These are phyloP conservation scores for Uropsilus gracilis DNA, from an alignment of 2,113 vertebrate species.

Conservation along the genomic window DNA sequence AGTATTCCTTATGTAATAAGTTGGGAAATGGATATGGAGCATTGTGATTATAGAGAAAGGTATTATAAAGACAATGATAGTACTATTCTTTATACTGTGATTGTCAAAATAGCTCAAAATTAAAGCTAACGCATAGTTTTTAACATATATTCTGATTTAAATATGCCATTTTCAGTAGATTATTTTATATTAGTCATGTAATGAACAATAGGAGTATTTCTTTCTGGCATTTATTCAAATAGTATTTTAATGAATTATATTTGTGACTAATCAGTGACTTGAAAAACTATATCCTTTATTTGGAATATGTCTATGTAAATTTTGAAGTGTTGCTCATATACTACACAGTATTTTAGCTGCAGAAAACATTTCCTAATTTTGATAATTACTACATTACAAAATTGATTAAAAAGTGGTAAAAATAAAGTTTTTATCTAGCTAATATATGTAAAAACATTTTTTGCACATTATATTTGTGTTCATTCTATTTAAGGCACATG, in stretches of 20 bases:
- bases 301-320: not conserved
- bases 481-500: constrained; percentile 90
- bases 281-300: not conserved
- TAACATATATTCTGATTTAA: constrained; percentile 30
- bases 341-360: constrained; percentile 5
- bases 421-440: too few species aligned
- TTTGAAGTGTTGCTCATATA: not conserved
- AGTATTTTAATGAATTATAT: not conserved
- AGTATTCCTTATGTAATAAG: not conserved
- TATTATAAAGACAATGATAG: not conserved
- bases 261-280: not conserved
- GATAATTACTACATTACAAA: not conserved
- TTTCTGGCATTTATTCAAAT: constrained; percentile 4
- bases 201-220: not conserved
- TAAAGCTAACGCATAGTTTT: constrained; percentile 11
- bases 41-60: not conserved
- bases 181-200: not conserved
- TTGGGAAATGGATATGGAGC: constrained; percentile 23
- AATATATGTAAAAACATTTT: constrained; percentile 18
- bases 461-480: not conserved
- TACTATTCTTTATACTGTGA: not conserved
- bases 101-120: constrained; percentile 46
- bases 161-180: not conserved
- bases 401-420: too few species aligned
- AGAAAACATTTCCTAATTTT: constrained; percentile 24